A percentile compares a stretch with the other conserved stretches of the same genome.
Evolutionary conservation across 2,113 vertebrate species (phyloP).

Genomic region (Calypte anna): DNA sequence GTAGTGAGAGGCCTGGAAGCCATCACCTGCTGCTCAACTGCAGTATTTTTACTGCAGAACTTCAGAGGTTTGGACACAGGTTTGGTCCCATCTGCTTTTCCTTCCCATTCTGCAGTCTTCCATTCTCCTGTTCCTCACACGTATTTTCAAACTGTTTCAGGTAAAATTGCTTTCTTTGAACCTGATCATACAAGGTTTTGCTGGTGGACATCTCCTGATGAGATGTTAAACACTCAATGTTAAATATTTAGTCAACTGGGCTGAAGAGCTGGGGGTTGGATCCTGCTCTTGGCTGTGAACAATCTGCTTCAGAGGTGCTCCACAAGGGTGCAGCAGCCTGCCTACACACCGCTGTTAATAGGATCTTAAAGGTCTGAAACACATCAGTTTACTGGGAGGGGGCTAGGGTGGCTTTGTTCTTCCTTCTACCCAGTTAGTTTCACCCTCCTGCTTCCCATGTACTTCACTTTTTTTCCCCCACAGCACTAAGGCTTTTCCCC

Average conservation of each 20-base stretch:
- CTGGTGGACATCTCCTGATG: background rate
- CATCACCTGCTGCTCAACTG: rapidly evolving
- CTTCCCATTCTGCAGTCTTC: background rate
- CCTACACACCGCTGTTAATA: background rate
- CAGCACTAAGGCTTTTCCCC: background rate
- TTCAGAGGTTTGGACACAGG: background rate
- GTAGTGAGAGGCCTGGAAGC: background rate
- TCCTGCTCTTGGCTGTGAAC: background rate
- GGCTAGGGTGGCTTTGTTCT: background rate
- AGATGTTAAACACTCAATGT: background rate
- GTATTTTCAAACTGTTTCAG: background rate
- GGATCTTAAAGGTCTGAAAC: background rate
- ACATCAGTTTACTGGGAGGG: background rate
- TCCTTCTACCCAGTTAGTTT: background rate
- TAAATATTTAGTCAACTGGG: background rate
- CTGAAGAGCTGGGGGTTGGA: background rate
- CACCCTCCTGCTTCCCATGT: background rate
- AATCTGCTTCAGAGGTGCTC: background rate
- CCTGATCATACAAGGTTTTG: background rate
- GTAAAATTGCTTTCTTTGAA: background rate
- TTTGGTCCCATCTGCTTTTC: background rate
- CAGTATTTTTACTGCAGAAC: background rate
- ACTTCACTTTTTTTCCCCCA: background rate
- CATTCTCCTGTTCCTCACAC: background rate
- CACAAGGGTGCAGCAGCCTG: background rate